Evolutionary conservation across 2,888 invertebrate genomes (phyloP).

Genomic region (Malthinus flaveolus): DNA sequence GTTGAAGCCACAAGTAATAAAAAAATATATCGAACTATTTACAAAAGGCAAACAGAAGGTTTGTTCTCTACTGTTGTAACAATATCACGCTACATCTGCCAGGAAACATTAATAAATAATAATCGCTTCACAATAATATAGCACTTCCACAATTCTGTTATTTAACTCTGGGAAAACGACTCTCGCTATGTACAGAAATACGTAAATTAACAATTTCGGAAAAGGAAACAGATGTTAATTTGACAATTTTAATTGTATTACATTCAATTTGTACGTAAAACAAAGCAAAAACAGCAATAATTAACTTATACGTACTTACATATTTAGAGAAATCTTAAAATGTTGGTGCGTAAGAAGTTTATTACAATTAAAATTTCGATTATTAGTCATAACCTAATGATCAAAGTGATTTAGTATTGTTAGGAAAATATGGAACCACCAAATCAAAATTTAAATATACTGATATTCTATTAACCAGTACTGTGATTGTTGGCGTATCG

Average conservation of each 20-base stretch:
- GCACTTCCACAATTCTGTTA: constrained; percentile 5
- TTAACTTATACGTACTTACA: too few relatives aligned
- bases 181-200: neutral
- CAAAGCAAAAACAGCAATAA: neutral
- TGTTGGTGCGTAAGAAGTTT: too few relatives aligned
- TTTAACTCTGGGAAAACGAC: constrained; percentile 1
- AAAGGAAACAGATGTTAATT: neutral
- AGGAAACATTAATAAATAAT: constrained; percentile 16
- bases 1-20: neutral
- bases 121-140: constrained; percentile 10
- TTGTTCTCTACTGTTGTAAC: constrained; percentile 4
- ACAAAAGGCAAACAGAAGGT: constrained; percentile 8
- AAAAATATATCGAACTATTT: neutral
- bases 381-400: too few relatives aligned
- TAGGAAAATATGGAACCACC: too few relatives aligned
- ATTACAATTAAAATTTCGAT: too few relatives aligned
- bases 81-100: constrained; percentile 5
- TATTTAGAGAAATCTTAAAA: too few relatives aligned
- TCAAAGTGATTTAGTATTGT: too few relatives aligned
- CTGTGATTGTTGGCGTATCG: too few relatives aligned
- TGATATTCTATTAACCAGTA: too few relatives aligned
- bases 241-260: neutral
- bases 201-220: neutral
- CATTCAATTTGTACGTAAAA: neutral
- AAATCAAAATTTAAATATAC: too few relatives aligned